A percentile compares a stretch with the other conserved stretches of the same genome.
Conservation (phyloP, 2,888 invertebrate species). For the Pseudanteris insignis region DNA sequence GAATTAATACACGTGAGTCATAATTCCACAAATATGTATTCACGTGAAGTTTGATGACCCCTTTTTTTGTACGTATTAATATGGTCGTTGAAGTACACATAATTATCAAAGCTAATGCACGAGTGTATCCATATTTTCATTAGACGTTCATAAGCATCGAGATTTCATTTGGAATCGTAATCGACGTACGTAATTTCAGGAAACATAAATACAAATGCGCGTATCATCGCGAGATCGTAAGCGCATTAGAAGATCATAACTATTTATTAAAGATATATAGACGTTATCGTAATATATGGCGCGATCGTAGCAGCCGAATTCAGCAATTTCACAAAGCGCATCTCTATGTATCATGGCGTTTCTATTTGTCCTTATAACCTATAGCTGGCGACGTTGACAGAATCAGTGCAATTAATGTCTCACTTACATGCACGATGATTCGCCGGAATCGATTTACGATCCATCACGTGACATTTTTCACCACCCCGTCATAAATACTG, state of each 20-base stretch:
- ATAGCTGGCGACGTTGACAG: slow-evolving; percentile 29
- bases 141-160: no score
- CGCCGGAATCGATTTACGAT: slow-evolving; percentile 30
- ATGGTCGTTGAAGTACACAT: no score
- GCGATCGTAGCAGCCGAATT: slow-evolving; percentile 27
- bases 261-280: slow-evolving; percentile 18
- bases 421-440: slow-evolving; percentile 40
- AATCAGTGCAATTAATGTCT: slow-evolving; percentile 41
- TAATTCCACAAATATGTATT: no score
- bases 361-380: slow-evolving; percentile 39
- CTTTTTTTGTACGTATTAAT: no score
- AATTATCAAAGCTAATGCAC: no score
- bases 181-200: neutral
- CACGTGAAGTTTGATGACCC: no score
- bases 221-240: slow-evolving; percentile 1
- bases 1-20: no score
- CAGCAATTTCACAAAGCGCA: slow-evolving; percentile 19
- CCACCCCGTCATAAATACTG: slow-evolving; percentile 13
- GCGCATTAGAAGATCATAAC: slow-evolving; percentile 10
- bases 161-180: no score
- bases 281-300: slow-evolving; percentile 19
- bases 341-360: slow-evolving; percentile 35
- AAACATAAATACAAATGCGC: slow-evolving; percentile 2
- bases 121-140: no score
- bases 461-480: slow-evolving; percentile 27